Evolutionary conservation across 23 tunicate genomes (phyloP).

Genomic region (Trididemnum nubilum): DNA sequence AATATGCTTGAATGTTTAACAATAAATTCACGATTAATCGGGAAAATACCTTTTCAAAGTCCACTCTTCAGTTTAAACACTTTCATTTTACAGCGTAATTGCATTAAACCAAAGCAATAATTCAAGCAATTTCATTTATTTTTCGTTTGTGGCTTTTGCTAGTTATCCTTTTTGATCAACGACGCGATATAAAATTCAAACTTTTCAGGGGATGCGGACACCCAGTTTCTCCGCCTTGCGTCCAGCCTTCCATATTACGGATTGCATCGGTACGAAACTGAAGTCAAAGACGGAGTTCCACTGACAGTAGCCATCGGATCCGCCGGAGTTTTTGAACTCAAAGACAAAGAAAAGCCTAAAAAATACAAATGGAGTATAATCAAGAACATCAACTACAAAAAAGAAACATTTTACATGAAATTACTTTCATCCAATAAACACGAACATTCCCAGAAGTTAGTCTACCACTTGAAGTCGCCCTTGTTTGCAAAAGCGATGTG

Average conservation of each 20-base stretch:
- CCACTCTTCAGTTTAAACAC: too few species aligned
- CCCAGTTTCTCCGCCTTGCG: slow-evolving; percentile 66
- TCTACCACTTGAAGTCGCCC: slow-evolving; percentile 41
- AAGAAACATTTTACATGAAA: slow-evolving; percentile 65
- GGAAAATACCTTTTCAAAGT: too few species aligned
- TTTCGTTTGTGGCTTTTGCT: too few species aligned
- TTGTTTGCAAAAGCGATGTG: slow-evolving; percentile 52
- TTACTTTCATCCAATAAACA: slow-evolving; percentile 19
- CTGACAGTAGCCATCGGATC: slow-evolving; percentile 52
- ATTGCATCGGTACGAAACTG: slow-evolving; percentile 56
- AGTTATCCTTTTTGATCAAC: too few species aligned
- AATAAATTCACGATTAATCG: too few species aligned
- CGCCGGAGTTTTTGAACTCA: slow-evolving; percentile 51
- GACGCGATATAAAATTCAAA: too few species aligned
- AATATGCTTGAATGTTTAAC: too few species aligned
- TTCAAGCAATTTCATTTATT: too few species aligned
- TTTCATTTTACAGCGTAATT: too few species aligned
- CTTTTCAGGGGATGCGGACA: slow-evolving; percentile 83
- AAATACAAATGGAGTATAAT: slow-evolving; percentile 54
- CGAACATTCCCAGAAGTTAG: slow-evolving; percentile 36
- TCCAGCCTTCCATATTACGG: slow-evolving; percentile 63
- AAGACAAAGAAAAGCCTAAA: slow-evolving; percentile 25
- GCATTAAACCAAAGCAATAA: too few species aligned
- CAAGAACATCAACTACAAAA: slow-evolving; percentile 61
- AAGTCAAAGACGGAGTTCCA: slow-evolving; percentile 33